Evolutionary conservation across 2,888 invertebrate species (phyloP).

Genomic region (Pristionchus japonicus): DNA sequence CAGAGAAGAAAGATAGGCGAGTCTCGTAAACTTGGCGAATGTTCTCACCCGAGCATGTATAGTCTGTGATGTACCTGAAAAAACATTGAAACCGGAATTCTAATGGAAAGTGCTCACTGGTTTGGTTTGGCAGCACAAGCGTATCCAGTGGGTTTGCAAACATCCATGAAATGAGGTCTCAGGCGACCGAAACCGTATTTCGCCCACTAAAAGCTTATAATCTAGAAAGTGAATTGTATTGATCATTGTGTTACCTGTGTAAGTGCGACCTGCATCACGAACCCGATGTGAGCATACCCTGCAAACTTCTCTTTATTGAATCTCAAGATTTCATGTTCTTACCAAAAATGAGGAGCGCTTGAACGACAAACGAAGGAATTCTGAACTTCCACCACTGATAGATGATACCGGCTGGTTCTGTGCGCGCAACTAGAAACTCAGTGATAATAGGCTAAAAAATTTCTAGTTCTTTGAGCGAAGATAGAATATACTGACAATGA

Average conservation of each 20-base stretch:
- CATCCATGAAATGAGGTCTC: constrained; percentile 22
- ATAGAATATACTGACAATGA: not conserved
- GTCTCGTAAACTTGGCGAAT: not conserved
- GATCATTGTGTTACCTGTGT: not conserved
- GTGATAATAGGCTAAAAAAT: not conserved
- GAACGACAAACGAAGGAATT: not conserved
- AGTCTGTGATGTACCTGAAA: not conserved
- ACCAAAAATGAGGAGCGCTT: not conserved
- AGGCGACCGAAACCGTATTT: not conserved
- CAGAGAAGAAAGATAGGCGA: not conserved
- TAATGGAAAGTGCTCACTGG: not conserved
- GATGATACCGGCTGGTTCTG: not conserved
- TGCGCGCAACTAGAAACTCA: not conserved
- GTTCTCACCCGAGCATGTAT: not conserved
- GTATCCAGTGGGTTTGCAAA: not conserved
- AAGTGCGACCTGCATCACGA: not conserved
- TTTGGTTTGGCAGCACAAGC: not conserved
- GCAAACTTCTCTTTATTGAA: too few relatives aligned
- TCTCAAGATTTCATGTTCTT: too few relatives aligned
- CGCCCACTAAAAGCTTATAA: too few relatives aligned
- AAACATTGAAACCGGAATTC: not conserved
- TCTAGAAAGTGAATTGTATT: not conserved
- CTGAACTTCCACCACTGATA: not conserved
- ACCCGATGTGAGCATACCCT: not conserved
- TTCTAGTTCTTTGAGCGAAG: not conserved